Evolutionary conservation across 2,888 invertebrate genomes (phyloP), one percentile per base, ranked within the genome.

Genomic region (Folsomia candida): DNA sequence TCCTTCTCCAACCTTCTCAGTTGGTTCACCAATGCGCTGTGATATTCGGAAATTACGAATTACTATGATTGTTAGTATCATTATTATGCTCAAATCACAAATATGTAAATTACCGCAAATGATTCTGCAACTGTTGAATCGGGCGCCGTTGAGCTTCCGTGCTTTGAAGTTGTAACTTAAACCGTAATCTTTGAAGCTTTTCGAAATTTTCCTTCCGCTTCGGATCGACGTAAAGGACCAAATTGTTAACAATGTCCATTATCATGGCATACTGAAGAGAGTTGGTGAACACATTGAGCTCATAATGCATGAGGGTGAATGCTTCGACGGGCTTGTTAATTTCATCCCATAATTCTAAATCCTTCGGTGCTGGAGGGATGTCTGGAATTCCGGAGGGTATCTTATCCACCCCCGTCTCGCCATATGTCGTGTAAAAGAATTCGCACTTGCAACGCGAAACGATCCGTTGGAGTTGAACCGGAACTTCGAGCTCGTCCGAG

Each of bases 381-480:
- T 89, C 87, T 1, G 89, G 83, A 2, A 85, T 85, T 37, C 85
- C 86, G 22, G 86, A 87, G 0, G 88, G 88, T 61, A 80, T 80
- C 72, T 79, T 80, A 81, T 90, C 90, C 73, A 90, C 87, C 74
- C 87, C 87, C 67, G 89, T 90, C 81, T 94, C 93, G 65, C 96
- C 96, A 82, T 94, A 97, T 74, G 92, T 91, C 66, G 93, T 94
- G 83, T 96, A 99, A 86, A 95, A 97, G 85, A 99, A 96, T 86
- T 98, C 97, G 85, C 98, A 99, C 82, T 93, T 93, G 85, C 99
- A 98, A 1, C 97, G 88, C 0, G 97, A 97, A 18, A 98, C 97
- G 78, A 99, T 98, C 69, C 99, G 87, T 86, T 99, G 98, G 24
- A 99, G 85, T 87, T 98, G 86, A 85, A 84, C 74, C 3, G 79